Evolutionary conservation across 53 echinoderm and acorn worm genomes (phyloP), one percentile per base, ranked within the genome.

Genomic region (Paracentrotus lividus): DNA sequence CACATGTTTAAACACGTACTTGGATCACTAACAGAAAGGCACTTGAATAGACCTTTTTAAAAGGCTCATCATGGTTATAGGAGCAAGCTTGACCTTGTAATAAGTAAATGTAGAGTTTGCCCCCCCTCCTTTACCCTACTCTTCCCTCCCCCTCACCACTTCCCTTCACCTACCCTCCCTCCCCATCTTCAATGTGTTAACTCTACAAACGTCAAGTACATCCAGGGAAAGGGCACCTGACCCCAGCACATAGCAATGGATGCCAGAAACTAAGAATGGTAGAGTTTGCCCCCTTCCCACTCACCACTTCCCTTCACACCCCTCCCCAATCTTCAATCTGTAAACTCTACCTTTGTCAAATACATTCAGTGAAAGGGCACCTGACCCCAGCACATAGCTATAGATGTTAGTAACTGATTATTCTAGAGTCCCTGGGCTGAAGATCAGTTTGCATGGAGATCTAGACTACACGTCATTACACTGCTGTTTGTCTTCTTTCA

Each of bases 391-490:
- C 77, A 77, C 77, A 20, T 42, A 44, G 43, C 77, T 16, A 77
- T 77, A 21, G 16, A 42, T 42, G 77, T n/a, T n/a, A n/a, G n/a
- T 77, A 77, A 77, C 77, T 77, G 77, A 77, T 42, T 42, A 77
- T 44, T 24, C 6, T 43, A 2, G 0, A 15, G 42, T 43, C 77
- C 77, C 42, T 40, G 77, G 77, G 77, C 24, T 42, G 21, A 0
- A 1, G 42, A 77, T 77, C 43, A 43, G 77, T 77, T 77, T 77
- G 77, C 77, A 77, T 77, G 42, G 67, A 13, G 44, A 14, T 42
- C 43, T 43, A 24, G 14, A 69, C 69, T 69, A 34, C 69, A 69
- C 34, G 16, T 36, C 69, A 77, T 77, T 42, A 77, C 14, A 67
- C 6, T 12, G 67, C 34, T 12, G 33, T 33, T 32, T 10, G 14